Evolutionary conservation across 2,797 vertebrate genomes (phyloP), one percentile per base, ranked within the genome.

Genomic region (Paguma larvata): DNA sequence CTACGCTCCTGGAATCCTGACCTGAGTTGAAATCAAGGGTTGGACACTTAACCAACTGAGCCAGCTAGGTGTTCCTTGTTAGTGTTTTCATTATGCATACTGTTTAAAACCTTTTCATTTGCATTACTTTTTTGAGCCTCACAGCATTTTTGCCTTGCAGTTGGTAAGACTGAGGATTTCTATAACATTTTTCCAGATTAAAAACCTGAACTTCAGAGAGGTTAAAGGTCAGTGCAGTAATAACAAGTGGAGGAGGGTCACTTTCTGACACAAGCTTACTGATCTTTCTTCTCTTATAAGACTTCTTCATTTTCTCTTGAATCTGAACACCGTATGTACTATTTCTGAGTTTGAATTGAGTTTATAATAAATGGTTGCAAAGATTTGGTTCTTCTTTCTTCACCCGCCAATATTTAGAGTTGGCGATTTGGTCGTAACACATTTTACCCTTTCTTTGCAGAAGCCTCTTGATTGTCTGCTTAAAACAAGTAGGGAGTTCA

Each of bases 401-500:
- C 10, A 65, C 2, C 18, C 6, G 3, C 8, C 44, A 63, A 21
- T 68, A 70, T 70, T 96, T 77, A 67, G 53, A 56, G 6, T 13
- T 72, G 68, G 27, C 23, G 46, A 41, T 48, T n/a, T 34, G 78
- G 7, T 14, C 30, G 19, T 63, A 48, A 59, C 5, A 88, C 13
- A 93, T 78, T 87, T 92, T 88, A 78, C 7, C 5, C 87, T 94
- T 86, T 84, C 72, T 75, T 75, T 75, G 21, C 18, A 75, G 48
- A 87, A 90, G 3, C 34, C 15, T 25, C 27, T 96, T 96, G 75
- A 85, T 94, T 94, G 93, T 79, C 38, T 73, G 15, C 44, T 92
- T 95, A 77, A 95, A 82, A 80, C 2, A 92, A 72, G 89, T 59
- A 85, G 5, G 5, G 16, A 75, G 48, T 67, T 83, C 53, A 87